Evolutionary conservation across 2,113 vertebrate species (phyloP).

Genomic region (Poecile atricapillus): DNA sequence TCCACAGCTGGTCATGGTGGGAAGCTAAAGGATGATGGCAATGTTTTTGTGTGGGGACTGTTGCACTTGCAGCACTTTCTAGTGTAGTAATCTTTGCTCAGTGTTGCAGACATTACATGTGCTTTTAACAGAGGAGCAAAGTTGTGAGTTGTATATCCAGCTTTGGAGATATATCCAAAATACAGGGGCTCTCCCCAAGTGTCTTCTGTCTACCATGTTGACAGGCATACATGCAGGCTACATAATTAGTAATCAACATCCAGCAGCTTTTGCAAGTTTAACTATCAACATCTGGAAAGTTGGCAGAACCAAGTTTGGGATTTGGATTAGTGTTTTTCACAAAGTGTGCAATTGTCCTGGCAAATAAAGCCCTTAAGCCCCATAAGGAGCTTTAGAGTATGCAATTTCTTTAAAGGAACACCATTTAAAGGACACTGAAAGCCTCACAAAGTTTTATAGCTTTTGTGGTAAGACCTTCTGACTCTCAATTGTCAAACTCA

Average conservation of each 20-base stretch:
- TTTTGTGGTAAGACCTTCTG: background rate
- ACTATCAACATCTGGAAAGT: background rate
- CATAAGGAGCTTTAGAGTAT: background rate
- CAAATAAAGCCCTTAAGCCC: slow-evolving; percentile 30
- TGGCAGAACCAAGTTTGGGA: background rate
- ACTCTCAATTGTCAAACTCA: background rate
- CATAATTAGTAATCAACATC: background rate
- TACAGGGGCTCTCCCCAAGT: background rate
- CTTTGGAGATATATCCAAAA: background rate
- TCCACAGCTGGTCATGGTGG: background rate
- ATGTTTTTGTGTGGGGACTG: background rate
- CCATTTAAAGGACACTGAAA: slow-evolving; percentile 18
- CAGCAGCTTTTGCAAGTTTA: background rate
- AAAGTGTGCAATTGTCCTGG: slow-evolving; percentile 25
- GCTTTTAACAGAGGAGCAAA: background rate
- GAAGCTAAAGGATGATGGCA: background rate
- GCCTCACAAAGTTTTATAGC: background rate
- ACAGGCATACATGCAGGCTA: background rate
- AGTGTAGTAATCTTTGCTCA: background rate
- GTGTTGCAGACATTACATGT: background rate
- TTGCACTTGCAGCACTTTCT: background rate
- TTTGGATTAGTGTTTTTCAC: slow-evolving; percentile 21
- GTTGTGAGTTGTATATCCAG: fast-evolving
- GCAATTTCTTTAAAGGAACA: slow-evolving; percentile 8
- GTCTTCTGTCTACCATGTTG: background rate